phyloP scores from a whole-genome alignment of 1,140 invertebrate species.

The Sycobia sp. region DNA sequence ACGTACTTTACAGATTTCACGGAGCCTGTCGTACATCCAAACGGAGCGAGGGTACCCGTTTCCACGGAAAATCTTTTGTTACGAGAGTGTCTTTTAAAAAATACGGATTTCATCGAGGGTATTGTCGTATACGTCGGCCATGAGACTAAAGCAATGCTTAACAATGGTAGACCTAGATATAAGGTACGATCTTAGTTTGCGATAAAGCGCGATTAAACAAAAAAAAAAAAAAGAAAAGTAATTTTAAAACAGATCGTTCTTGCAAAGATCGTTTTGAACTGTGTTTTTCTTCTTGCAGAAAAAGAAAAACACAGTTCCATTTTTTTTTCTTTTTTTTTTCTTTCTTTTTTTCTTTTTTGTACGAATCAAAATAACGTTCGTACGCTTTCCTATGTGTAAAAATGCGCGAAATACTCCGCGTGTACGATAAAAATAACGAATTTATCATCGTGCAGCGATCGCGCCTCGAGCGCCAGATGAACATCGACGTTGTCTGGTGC shows the following conservation, averaged over 20 bases:
- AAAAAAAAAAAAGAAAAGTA: too few relatives aligned
- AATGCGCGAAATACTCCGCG: too few relatives aligned
- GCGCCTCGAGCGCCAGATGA: slow-evolving; percentile 90
- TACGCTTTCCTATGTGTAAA: too few relatives aligned
- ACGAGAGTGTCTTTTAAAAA: slow-evolving; percentile 92
- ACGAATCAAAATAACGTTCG: too few relatives aligned
- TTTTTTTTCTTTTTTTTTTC: too few relatives aligned
- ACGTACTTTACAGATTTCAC: slow-evolving; percentile 70
- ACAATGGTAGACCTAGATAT: slow-evolving; percentile 94
- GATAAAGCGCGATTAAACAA: too few relatives aligned
- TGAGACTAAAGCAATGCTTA: slow-evolving; percentile 97
- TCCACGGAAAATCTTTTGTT: slow-evolving; percentile 92
- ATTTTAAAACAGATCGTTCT: too few relatives aligned
- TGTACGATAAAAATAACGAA: neutral
- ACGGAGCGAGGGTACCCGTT: slow-evolving; percentile 80
- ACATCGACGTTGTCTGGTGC: slow-evolving; percentile 95
- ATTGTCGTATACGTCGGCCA: slow-evolving; percentile 97
- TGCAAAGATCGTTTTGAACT: too few relatives aligned
- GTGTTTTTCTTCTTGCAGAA: too few relatives aligned
- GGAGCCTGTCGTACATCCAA: slow-evolving; percentile 85
- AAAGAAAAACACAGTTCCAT: too few relatives aligned
- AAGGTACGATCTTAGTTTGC: too few relatives aligned
- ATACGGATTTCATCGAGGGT: slow-evolving; percentile 92
- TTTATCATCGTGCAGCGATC: slow-evolving; percentile 66
- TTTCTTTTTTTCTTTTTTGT: too few relatives aligned